These are phyloP conservation scores for Crypturellus tataupa DNA, from an alignment of 2,797 vertebrate species.

Conservation along the genomic window DNA sequence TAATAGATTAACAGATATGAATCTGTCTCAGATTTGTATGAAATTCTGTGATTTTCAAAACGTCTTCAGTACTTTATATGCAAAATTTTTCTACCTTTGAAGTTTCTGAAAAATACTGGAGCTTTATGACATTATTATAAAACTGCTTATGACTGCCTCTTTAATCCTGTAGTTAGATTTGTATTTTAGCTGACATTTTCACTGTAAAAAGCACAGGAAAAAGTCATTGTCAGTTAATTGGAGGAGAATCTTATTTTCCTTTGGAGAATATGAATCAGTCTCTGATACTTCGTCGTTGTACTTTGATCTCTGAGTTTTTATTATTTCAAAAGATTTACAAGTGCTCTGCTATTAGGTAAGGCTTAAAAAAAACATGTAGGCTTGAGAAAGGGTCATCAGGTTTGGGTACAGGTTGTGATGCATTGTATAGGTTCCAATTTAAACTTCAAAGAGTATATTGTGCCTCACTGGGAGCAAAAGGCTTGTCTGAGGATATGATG, in stretches of 20 bases:
- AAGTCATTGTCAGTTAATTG: constrained; percentile 4
- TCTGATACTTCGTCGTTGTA: not conserved
- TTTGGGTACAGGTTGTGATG: constrained; percentile 26
- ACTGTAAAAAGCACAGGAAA: not conserved
- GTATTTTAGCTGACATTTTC: not conserved
- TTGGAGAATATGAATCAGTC: not conserved
- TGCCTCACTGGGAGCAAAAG: not conserved
- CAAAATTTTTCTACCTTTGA: not conserved
- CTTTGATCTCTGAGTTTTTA: constrained; percentile 65
- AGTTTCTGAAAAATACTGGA: not conserved
- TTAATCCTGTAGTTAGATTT: not conserved
- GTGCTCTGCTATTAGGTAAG: constrained; percentile 27
- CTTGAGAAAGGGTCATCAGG: constrained; percentile 5
- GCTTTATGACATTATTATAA: not conserved
- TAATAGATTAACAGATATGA: not conserved
- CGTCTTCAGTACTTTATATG: not conserved
- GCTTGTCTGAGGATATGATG: not conserved
- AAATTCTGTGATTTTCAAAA: not conserved
- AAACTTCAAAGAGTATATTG: constrained; percentile 52
- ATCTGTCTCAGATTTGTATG: not conserved
- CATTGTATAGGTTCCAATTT: constrained; percentile 1
- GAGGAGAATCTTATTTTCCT: constrained; percentile 7
- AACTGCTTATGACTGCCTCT: not conserved
- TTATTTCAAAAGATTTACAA: constrained; percentile 14
- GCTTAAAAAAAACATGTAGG: not conserved